These are phyloP conservation scores for Drosophila borborema DNA, from an alignment of 2,888 invertebrate species.

Conservation along the genomic window DNA sequence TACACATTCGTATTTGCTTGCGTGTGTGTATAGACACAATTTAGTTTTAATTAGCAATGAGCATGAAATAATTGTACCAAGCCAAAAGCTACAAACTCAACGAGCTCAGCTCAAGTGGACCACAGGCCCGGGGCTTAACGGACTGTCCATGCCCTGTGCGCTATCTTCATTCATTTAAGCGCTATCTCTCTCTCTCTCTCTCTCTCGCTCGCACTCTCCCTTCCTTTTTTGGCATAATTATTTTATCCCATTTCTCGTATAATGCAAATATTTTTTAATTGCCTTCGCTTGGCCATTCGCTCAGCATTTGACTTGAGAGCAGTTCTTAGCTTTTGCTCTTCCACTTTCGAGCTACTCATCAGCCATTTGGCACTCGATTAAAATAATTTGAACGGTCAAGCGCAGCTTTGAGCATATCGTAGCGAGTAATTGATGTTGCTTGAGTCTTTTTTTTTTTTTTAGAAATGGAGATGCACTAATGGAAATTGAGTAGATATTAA, in stretches of 20 bases:
- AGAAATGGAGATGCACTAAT: background rate
- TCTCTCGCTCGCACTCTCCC: background rate
- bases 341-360: conserved; percentile 8
- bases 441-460: background rate
- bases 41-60: conserved; percentile 80
- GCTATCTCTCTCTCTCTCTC: background rate
- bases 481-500: conserved; percentile 1
- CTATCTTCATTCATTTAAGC: background rate
- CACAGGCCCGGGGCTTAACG: conserved; percentile 25
- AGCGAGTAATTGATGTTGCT: conserved; percentile 26
- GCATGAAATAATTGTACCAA: conserved; percentile 76
- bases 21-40: conserved; percentile 66
- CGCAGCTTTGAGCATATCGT: conserved; percentile 17
- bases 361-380: conserved; percentile 53
- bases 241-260: conserved; percentile 52
- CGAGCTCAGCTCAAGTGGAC: conserved; percentile 67
- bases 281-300: conserved; percentile 38
- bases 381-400: conserved; percentile 51
- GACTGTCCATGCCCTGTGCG: conserved; percentile 7
- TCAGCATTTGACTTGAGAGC: conserved; percentile 44
- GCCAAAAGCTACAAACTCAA: conserved; percentile 69
- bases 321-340: conserved; percentile 25
- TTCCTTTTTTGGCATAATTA: conserved; percentile 67
- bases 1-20: background rate
- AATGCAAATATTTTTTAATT: conserved; percentile 75